Percentiles rank a stretch among this genome's conserved stretches.
phyloP scores from a whole-genome alignment of 2,888 invertebrate genomes.

The Liposcelis brunnea region DNA sequence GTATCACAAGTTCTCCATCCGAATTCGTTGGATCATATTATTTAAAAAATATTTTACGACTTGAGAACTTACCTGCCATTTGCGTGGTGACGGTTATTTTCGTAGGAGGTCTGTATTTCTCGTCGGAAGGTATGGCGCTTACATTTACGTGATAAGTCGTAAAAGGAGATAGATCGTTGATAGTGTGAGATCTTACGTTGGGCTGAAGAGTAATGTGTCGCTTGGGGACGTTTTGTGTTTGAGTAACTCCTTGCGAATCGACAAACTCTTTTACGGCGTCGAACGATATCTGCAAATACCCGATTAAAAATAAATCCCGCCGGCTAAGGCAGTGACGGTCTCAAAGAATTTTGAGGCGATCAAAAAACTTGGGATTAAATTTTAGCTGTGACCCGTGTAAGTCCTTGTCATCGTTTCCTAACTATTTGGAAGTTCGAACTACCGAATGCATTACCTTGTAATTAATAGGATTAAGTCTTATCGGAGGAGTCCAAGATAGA shows the following conservation, averaged over 20 bases:
- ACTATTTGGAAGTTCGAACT: no score
- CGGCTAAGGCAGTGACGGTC: no score
- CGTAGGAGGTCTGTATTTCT: constrained; percentile 72
- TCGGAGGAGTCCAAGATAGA: constrained; percentile 77
- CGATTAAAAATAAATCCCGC: no score
- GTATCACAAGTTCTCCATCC: no score
- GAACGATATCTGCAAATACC: constrained; percentile 45
- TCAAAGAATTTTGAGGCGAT: no score
- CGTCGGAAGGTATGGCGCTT: constrained; percentile 72
- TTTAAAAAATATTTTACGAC: background rate
- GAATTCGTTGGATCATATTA: no score
- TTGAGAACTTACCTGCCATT: constrained; percentile 47
- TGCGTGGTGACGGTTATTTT: constrained; percentile 89
- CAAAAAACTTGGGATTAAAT: no score
- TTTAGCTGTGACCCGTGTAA: no score
- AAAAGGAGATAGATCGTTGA: constrained; percentile 79
- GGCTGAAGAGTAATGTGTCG: constrained; percentile 56
- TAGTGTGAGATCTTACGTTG: constrained; percentile 51
- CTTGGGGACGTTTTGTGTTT: constrained; percentile 62
- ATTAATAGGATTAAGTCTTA: constrained; percentile 70
- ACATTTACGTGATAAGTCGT: constrained; percentile 90
- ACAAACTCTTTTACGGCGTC: constrained; percentile 88
- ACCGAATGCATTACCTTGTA: constrained; percentile 55
- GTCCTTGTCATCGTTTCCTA: no score
- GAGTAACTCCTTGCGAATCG: constrained; percentile 83